Evolutionary conservation across 2,113 vertebrate species (phyloP), one percentile per base, ranked within the genome.

Genomic region (Hippocampus abdominalis): DNA sequence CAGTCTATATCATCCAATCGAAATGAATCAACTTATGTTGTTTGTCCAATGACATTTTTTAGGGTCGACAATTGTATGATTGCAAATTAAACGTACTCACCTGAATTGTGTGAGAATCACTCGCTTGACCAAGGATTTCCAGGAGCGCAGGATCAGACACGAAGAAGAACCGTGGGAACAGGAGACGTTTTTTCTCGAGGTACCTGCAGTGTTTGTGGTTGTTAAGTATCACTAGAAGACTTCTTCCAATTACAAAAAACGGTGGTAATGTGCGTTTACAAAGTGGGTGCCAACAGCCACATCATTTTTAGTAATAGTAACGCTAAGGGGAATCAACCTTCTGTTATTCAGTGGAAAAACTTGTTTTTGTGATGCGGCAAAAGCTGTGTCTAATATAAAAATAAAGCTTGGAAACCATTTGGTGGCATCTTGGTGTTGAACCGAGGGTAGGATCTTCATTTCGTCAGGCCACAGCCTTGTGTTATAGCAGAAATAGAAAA

Each of bases 41-140:
- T 29, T 18, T 60, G 48, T 49, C 48, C 21, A 29, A 4, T 13
- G 54, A 3, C 7, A 2, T 57, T 56, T 59, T 42, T 16, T 12
- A 39, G 60, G 60, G 18, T 2, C 10, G 18, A 62, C 16, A 21
- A 13, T 60, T 9, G 25, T 9, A 18, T 2, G 49, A 57, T 29
- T 16, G n/a, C 51, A 13, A 57, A 51, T 13, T 1, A 3, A 63
- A 44, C 57, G 25, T n/a, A 32, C 70, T 70, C 53, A 94, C 92
- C 82, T 96, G 95, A 71, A 97, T 95, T 1, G 89, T 94, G 87
- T 97, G 95, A 13, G 93, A 91, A 78, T 96, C 94, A 1, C 94
- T 95, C 1, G 95, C 94, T 85, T 97, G 95, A 29, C 95, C 95
- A 64, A 97, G 91, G 62, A 97, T 96, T 87, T 97, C 95, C 78